These are phyloP conservation scores for Rhagologus leucostigma DNA, from an alignment of 2,113 vertebrate genomes.

Conservation along the genomic window DNA sequence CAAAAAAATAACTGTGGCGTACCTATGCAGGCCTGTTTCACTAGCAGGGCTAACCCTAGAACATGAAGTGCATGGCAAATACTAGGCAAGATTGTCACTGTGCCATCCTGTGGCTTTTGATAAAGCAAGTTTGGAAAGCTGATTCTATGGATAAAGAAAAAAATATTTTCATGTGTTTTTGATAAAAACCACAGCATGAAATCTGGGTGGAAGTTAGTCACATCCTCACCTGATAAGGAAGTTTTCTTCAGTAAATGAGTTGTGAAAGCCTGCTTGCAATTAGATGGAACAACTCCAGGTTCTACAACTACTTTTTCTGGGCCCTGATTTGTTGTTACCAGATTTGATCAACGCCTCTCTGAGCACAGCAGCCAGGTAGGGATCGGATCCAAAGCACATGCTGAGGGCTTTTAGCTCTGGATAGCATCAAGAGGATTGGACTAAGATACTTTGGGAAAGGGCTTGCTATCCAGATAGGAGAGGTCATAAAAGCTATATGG, in stretches of 20 bases:
- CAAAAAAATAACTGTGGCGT: background rate
- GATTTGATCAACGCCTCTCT: slow-evolving; percentile 34
- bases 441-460: slow-evolving; percentile 34
- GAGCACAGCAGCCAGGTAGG: slow-evolving; percentile 50
- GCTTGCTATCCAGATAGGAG: slow-evolving; percentile 44
- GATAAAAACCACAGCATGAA: slow-evolving; percentile 15
- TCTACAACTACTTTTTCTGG: slow-evolving; percentile 15
- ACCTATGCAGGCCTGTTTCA: background rate
- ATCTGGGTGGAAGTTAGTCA: slow-evolving; percentile 51
- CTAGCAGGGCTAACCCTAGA: background rate
- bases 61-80: background rate
- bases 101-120: background rate
- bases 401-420: slow-evolving; percentile 51
- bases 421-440: slow-evolving; percentile 43
- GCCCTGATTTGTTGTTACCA: slow-evolving; percentile 42
- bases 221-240: slow-evolving; percentile 61
- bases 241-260: slow-evolving; percentile 42
- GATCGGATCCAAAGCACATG: slow-evolving; percentile 26
- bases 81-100: background rate
- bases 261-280: slow-evolving; percentile 60
- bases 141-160: background rate
- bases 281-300: slow-evolving; percentile 43
- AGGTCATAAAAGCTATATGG: slow-evolving; percentile 56
- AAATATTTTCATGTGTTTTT: background rate
- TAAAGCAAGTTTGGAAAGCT: background rate